phyloP scores from a whole-genome alignment of 1,140 invertebrate genomes.

The Drosophila asahinai region DNA sequence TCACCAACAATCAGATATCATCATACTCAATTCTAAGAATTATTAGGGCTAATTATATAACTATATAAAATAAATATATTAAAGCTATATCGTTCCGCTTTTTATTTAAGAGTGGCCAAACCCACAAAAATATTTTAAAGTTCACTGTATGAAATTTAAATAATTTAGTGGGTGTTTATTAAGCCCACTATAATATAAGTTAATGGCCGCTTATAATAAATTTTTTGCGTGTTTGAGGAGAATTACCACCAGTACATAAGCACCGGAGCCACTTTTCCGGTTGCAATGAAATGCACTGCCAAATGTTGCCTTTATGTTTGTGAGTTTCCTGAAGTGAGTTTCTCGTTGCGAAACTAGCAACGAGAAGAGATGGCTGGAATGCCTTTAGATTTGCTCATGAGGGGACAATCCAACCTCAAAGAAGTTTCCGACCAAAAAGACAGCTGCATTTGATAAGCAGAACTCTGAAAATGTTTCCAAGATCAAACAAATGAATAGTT shows the following conservation, averaged over 20 bases:
- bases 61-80: no score
- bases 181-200: slow-evolving; percentile 2
- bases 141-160: no score
- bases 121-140: no score
- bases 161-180: neutral
- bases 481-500: slow-evolving; percentile 41
- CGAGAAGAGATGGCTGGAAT: slow-evolving; percentile 4
- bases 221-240: neutral
- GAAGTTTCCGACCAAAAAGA: neutral
- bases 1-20: no score
- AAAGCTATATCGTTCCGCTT: no score
- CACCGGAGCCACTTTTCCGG: slow-evolving; percentile 69
- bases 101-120: no score
- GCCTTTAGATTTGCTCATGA: slow-evolving; percentile 7
- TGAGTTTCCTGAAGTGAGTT: slow-evolving; percentile 55
- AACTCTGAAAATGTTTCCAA: slow-evolving; percentile 15
- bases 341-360: slow-evolving; percentile 9
- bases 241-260: slow-evolving; percentile 24
- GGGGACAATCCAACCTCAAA: slow-evolving; percentile 9
- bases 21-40: no score
- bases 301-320: slow-evolving; percentile 83
- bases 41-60: no score
- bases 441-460: slow-evolving; percentile 21
- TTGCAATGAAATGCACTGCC: slow-evolving; percentile 69
- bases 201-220: neutral